Percentiles rank a stretch among this genome's conserved stretches.
Conservation (phyloP, 2,888 invertebrate genomes). For the Heterodera filipjevi region DNA sequence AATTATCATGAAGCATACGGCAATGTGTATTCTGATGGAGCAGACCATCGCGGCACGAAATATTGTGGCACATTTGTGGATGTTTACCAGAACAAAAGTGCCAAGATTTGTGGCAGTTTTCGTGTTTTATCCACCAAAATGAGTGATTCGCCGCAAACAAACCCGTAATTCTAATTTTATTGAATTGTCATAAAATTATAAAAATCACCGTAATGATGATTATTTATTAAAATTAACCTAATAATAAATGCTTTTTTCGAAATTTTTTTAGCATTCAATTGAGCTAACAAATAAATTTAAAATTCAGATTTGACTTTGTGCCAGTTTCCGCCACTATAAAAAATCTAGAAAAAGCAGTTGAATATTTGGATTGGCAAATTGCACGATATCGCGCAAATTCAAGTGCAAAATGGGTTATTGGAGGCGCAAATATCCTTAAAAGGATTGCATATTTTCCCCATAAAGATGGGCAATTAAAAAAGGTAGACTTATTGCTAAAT, state of each 20-base stretch:
- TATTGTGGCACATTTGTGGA: conserved; percentile 13
- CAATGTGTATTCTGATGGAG: neutral
- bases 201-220: too few species aligned
- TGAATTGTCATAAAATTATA: too few species aligned
- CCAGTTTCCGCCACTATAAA: neutral
- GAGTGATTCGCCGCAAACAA: neutral
- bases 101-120: conserved; percentile 6
- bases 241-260: too few species aligned
- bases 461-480: neutral
- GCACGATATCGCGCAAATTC: neutral
- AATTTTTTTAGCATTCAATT: too few species aligned
- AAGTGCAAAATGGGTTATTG: neutral
- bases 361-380: conserved; percentile 21
- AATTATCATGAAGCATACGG: conserved; percentile 9
- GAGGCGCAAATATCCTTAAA: conserved; percentile 13
- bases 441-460: conserved; percentile 6
- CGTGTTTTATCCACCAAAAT: conserved; percentile 8
- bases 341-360: conserved; percentile 4
- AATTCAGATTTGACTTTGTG: conserved; percentile 20
- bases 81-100: conserved; percentile 9
- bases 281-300: too few species aligned
- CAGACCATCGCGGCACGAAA: neutral
- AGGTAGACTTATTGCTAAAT: neutral
- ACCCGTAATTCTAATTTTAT: too few species aligned
- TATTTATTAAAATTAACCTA: too few species aligned